phyloP scores from a whole-genome alignment of 2,888 invertebrate species.

The Slavum lentiscoides region DNA sequence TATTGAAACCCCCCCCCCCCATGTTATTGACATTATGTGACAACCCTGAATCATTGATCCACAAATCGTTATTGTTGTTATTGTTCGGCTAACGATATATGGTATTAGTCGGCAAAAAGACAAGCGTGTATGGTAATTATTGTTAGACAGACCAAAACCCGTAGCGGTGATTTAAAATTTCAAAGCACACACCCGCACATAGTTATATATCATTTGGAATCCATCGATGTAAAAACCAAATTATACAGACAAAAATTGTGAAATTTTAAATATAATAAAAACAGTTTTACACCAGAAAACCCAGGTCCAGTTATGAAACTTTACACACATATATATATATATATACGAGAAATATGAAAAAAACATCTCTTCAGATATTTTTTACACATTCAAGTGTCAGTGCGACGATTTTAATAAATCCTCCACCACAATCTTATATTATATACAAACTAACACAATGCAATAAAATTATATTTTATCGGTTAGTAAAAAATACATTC shows the following conservation, averaged over 20 bases:
- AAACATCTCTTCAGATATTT: not conserved
- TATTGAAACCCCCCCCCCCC: constrained; percentile 3
- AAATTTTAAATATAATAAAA: not conserved
- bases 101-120: constrained; percentile 13
- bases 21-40: constrained; percentile 9
- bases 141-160: constrained; percentile 17
- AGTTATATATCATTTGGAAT: not conserved
- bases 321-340: not conserved
- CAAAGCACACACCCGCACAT: not conserved
- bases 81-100: too few relatives aligned
- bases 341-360: not conserved
- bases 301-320: constrained; percentile 31
- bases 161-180: not conserved
- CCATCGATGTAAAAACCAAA: not conserved
- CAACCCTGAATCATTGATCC: constrained; percentile 20
- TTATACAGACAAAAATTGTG: not conserved
- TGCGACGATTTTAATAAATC: constrained; percentile 21
- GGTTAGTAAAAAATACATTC: constrained; percentile 38
- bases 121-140: constrained; percentile 20
- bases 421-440: constrained; percentile 49
- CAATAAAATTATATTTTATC: constrained; percentile 4
- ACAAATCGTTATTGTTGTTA: not conserved
- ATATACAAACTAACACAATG: constrained; percentile 23
- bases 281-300: constrained; percentile 8
- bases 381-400: not conserved